Conservation (phyloP, 2,113 vertebrate genomes). For the Notiomystis cincta region DNA sequence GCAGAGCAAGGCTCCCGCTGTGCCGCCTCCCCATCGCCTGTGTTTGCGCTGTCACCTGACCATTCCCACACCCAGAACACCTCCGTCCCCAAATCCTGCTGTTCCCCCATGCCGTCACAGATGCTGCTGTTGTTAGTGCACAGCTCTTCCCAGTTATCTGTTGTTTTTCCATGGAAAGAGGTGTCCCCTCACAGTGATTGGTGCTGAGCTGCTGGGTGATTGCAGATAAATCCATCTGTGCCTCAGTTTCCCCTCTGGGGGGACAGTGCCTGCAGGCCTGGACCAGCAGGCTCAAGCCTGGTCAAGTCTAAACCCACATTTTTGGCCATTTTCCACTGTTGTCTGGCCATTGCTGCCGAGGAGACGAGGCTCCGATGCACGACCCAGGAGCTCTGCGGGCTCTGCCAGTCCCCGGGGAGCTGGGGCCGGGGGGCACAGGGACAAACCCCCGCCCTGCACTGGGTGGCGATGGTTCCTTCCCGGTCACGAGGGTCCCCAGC, state of each 20-base stretch:
- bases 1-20: neutral
- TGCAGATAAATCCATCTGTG: neutral
- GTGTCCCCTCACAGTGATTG: neutral
- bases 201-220: neutral
- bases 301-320: neutral
- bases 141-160: neutral
- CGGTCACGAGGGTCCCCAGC: rapidly evolving
- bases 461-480: neutral
- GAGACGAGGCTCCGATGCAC: neutral
- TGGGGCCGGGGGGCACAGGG: neutral
- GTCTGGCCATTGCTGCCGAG: neutral
- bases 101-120: neutral
- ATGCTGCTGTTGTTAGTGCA: neutral
- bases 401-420: neutral
- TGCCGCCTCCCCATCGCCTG: neutral
- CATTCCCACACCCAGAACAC: neutral
- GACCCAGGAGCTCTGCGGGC: neutral
- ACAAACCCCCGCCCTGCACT: neutral
- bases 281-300: neutral
- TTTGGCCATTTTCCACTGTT: constrained; percentile 54
- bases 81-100: neutral
- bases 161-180: neutral
- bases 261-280: neutral
- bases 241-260: neutral
- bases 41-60: neutral